phyloP scores from a whole-genome alignment of 2,888 invertebrate genomes.

The Junonia oenone region DNA sequence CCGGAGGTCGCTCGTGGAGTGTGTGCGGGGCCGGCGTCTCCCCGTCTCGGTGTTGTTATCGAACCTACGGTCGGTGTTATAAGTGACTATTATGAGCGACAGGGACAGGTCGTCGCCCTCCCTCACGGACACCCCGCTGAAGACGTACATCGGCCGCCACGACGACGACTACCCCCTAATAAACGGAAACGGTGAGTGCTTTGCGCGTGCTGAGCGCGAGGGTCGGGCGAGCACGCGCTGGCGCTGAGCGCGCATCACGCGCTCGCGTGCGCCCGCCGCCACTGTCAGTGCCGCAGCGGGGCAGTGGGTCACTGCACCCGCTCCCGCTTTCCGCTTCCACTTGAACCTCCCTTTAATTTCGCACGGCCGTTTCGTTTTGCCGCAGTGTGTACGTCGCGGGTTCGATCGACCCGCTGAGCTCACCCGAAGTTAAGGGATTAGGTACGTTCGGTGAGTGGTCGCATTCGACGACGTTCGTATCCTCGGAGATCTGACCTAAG shows the following conservation, averaged over 20 bases:
- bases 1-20: slow-evolving; percentile 70
- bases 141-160: slow-evolving; percentile 91
- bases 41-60: slow-evolving; percentile 62
- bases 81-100: slow-evolving; percentile 90
- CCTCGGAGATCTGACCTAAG: not conserved
- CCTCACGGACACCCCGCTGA: slow-evolving; percentile 92
- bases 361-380: slow-evolving; percentile 45
- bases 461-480: not conserved
- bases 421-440: slow-evolving; percentile 28
- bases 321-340: slow-evolving; percentile 29
- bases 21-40: slow-evolving; percentile 67
- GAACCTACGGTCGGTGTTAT: slow-evolving; percentile 52
- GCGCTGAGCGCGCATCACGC: slow-evolving; percentile 24
- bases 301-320: slow-evolving; percentile 39
- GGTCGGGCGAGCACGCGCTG: slow-evolving; percentile 9
- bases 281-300: slow-evolving; percentile 23
- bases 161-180: slow-evolving; percentile 89
- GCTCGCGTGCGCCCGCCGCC: slow-evolving; percentile 30
- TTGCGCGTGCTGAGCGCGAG: slow-evolving; percentile 27
- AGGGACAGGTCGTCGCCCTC: slow-evolving; percentile 93
- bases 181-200: slow-evolving; percentile 85
- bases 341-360: slow-evolving; percentile 18
- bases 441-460: slow-evolving; percentile 35
- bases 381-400: slow-evolving; percentile 58
- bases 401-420: slow-evolving; percentile 59